These are phyloP conservation scores for Venusia cambrica DNA, from an alignment of 2,888 invertebrate species.

Conservation along the genomic window DNA sequence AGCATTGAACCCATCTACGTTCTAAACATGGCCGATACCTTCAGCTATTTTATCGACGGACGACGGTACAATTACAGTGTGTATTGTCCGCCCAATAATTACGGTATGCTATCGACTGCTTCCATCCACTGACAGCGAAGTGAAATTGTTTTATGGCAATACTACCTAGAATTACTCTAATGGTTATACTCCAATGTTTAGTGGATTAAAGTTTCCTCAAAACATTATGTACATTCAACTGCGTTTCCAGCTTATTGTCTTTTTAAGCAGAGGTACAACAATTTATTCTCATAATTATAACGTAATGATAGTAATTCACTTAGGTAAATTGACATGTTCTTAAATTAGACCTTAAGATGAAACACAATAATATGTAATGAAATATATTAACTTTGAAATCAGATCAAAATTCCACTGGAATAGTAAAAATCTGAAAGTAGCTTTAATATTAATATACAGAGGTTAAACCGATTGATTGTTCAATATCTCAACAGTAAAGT, in stretches of 20 bases:
- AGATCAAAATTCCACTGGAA: slow-evolving; percentile 10
- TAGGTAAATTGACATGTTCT: too few species aligned
- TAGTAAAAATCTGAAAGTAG: slow-evolving; percentile 18
- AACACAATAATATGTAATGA: too few species aligned
- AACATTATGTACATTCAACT: slow-evolving; percentile 3
- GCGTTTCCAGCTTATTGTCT: too few species aligned
- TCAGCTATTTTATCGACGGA: slow-evolving; percentile 20
- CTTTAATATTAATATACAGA: slow-evolving; percentile 9
- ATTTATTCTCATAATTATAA: too few species aligned
- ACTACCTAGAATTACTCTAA: slow-evolving; percentile 11
- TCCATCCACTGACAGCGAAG: slow-evolving; percentile 41
- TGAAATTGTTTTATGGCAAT: slow-evolving; percentile 41
- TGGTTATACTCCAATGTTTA: not conserved
- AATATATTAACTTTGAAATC: too few species aligned
- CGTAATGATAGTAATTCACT: too few species aligned
- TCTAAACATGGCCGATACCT: slow-evolving; percentile 12
- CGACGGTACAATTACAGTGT: slow-evolving; percentile 42
- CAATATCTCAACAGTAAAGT: slow-evolving; percentile 27
- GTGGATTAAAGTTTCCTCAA: not conserved
- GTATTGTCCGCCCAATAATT: slow-evolving; percentile 48
- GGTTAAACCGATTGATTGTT: slow-evolving; percentile 19
- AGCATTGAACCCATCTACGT: slow-evolving; percentile 11
- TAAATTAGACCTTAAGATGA: too few species aligned
- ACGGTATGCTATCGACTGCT: slow-evolving; percentile 40
- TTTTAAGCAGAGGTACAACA: too few species aligned